phyloP scores from a whole-genome alignment of 2,113 vertebrate species.

The Paramormyrops kingsleyae region DNA sequence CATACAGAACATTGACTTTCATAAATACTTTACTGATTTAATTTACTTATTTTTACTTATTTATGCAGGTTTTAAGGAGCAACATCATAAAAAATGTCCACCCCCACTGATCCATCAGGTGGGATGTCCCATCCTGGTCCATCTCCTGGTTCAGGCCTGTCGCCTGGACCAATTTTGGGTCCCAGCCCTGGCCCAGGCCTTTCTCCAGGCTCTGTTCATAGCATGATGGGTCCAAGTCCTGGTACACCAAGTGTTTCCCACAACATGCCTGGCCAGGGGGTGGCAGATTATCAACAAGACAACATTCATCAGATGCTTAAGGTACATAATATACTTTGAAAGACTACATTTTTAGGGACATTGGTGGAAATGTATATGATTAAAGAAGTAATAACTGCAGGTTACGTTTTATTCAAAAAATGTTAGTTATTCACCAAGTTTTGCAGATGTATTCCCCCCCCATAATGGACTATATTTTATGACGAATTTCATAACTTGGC shows the following conservation, averaged over 20 bases:
- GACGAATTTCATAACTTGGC: neutral
- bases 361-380: neutral
- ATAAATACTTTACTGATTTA: neutral
- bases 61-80: neutral
- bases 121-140: conserved; percentile 93
- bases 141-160: conserved; percentile 87
- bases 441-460: neutral
- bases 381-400: neutral
- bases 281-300: conserved; percentile 83
- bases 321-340: conserved; percentile 55
- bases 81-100: conserved; percentile 73
- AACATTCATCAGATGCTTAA: conserved; percentile 87
- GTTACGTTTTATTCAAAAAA: neutral
- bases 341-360: neutral
- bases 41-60: neutral
- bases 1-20: neutral
- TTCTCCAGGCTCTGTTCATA: conserved; percentile 92
- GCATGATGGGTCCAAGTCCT: conserved; percentile 96
- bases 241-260: conserved; percentile 83
- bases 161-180: conserved; percentile 92
- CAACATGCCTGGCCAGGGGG: conserved; percentile 72
- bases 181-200: conserved; percentile 93
- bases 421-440: neutral
- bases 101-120: conserved; percentile 77
- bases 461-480: neutral